These are phyloP conservation scores for Pomatostomus ruficeps DNA, from an alignment of 2,113 vertebrate species.

Conservation along the genomic window DNA sequence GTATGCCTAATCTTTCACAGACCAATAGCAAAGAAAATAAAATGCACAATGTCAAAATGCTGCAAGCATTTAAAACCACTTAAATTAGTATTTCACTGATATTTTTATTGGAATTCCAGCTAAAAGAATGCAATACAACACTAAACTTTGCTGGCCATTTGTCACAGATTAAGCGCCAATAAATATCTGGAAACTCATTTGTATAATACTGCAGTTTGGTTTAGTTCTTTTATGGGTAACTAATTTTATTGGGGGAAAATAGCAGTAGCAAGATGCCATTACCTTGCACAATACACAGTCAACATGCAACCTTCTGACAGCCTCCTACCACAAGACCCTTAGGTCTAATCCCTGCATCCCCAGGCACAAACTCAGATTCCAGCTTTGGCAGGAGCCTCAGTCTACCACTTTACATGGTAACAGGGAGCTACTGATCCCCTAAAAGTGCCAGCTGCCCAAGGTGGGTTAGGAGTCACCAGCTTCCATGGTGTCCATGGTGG, in stretches of 20 bases:
- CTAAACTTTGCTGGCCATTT: not conserved
- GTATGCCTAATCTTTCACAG: conserved; percentile 14
- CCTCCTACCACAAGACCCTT: not conserved
- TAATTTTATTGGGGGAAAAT: not conserved
- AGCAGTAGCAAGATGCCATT: not conserved
- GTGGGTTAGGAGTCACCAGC: not conserved
- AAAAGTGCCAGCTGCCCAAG: not conserved
- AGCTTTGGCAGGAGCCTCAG: not conserved
- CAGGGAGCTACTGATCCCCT: not conserved
- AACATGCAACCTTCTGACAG: not conserved
- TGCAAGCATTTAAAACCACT: not conserved
- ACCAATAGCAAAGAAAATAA: not conserved
- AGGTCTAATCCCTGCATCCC: not conserved
- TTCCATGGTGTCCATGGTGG: not conserved
- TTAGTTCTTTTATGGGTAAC: not conserved
- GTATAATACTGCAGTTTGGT: not conserved
- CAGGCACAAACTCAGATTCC: not conserved
- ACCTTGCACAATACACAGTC: not conserved
- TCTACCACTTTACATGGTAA: not conserved
- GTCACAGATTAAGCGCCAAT: fast-evolving
- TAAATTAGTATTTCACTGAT: not conserved
- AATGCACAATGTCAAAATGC: not conserved
- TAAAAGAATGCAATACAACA: not conserved
- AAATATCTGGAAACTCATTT: not conserved
- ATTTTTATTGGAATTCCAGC: not conserved